Evolutionary conservation across 2,113 vertebrate genomes (phyloP).

Genomic region (Phalacrocorax aristotelis): DNA sequence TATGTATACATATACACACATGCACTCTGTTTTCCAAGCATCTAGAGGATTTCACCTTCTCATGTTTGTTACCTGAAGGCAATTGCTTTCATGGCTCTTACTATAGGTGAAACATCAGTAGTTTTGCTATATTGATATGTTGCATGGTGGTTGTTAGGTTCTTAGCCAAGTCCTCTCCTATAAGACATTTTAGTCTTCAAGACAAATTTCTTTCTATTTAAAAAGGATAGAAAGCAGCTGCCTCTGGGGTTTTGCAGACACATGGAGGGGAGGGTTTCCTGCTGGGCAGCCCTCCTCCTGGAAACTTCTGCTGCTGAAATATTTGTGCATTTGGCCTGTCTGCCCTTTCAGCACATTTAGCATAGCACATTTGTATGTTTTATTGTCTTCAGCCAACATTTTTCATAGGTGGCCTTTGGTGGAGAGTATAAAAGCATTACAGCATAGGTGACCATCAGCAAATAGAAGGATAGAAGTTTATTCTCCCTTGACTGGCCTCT

Average conservation of each 20-base stretch:
- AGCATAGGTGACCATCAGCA: neutral
- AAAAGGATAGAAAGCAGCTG: neutral
- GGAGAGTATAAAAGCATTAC: neutral
- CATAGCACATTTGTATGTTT: neutral
- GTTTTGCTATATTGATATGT: neutral
- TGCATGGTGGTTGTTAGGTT: neutral
- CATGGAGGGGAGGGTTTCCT: neutral
- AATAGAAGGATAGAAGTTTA: neutral
- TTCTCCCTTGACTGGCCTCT: neutral
- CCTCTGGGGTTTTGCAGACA: neutral
- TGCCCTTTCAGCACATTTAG: neutral
- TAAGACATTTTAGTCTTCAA: neutral
- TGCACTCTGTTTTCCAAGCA: neutral
- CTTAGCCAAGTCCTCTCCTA: neutral
- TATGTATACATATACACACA: neutral
- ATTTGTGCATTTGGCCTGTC: neutral
- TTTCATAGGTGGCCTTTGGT: neutral
- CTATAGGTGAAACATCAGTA: neutral
- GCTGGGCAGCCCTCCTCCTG: neutral
- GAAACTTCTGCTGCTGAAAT: neutral
- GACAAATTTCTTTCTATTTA: neutral
- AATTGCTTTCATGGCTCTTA: neutral
- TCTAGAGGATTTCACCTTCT: neutral
- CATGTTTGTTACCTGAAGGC: neutral
- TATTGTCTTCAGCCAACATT: neutral